phyloP scores from a whole-genome alignment of 2,113 vertebrate genomes.

The Halichoerus grypus region DNA sequence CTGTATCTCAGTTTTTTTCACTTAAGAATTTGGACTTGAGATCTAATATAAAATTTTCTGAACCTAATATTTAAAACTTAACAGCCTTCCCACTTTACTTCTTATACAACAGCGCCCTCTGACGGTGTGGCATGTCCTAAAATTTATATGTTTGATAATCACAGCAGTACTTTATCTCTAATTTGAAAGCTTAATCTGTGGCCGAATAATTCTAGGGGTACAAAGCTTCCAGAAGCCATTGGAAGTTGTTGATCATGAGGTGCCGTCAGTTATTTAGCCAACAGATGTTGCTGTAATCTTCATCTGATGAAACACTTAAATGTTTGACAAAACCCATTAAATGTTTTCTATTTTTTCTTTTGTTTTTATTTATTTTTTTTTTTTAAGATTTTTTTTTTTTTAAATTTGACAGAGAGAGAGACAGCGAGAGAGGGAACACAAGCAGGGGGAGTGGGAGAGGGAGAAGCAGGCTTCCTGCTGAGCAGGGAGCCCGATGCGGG shows the following conservation, averaged over 20 bases:
- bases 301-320: neutral
- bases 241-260: neutral
- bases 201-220: neutral
- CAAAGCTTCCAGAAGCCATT: neutral
- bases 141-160: neutral
- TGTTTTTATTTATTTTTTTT: neutral
- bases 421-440: too few relatives aligned
- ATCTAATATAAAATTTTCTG: slow-evolving; percentile 10
- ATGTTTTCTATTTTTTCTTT: neutral
- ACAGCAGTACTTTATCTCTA: neutral
- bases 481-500: too few relatives aligned
- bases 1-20: neutral
- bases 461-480: too few relatives aligned
- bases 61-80: neutral
- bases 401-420: too few relatives aligned
- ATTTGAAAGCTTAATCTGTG: neutral
- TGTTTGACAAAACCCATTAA: neutral
- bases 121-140: neutral
- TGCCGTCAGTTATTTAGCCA: neutral
- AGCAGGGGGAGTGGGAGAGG: too few relatives aligned
- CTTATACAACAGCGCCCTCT: slow-evolving; percentile 64
- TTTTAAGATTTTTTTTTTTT: too few relatives aligned
- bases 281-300: neutral
- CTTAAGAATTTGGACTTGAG: neutral
- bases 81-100: neutral